Conservation (phyloP, 2,113 vertebrate genomes). For the Istiophorus platypterus region DNA sequence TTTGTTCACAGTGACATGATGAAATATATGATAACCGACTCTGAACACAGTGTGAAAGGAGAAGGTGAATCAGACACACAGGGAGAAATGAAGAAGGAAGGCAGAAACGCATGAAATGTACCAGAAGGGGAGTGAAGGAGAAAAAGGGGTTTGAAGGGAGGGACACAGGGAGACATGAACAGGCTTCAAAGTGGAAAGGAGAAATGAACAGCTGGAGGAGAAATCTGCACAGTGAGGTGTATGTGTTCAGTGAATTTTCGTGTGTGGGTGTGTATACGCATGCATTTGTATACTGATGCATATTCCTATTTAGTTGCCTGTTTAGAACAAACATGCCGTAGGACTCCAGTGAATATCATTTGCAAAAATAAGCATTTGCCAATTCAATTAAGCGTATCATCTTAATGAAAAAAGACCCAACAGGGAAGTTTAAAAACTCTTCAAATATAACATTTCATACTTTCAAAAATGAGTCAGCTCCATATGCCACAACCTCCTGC, state of each 20-base stretch:
- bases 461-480: slow-evolving; percentile 29
- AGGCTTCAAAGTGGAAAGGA: slow-evolving; percentile 81
- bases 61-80: slow-evolving; percentile 41
- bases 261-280: slow-evolving; percentile 9
- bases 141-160: slow-evolving; percentile 64
- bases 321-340: slow-evolving; percentile 71
- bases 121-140: slow-evolving; percentile 68
- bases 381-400: slow-evolving; percentile 73
- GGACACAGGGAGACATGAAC: slow-evolving; percentile 67
- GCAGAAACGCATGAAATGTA: slow-evolving; percentile 65
- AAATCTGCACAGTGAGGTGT: slow-evolving; percentile 65
- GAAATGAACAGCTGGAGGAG: slow-evolving; percentile 82
- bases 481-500: slow-evolving; percentile 1
- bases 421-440: slow-evolving; percentile 28
- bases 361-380: slow-evolving; percentile 74
- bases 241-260: slow-evolving; percentile 22
- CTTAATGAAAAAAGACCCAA: slow-evolving; percentile 59
- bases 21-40: slow-evolving; percentile 76
- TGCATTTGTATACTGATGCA: slow-evolving; percentile 62
- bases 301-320: slow-evolving; percentile 63
- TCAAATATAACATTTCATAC: slow-evolving; percentile 1
- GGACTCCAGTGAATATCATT: slow-evolving; percentile 63
- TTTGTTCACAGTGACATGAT: slow-evolving; percentile 77
- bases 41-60: slow-evolving; percentile 38
- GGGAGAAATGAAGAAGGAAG: slow-evolving; percentile 53